Base-by-base conservation (phyloP, 2,888 invertebrate species). In the Drosophila colorata region DNA sequence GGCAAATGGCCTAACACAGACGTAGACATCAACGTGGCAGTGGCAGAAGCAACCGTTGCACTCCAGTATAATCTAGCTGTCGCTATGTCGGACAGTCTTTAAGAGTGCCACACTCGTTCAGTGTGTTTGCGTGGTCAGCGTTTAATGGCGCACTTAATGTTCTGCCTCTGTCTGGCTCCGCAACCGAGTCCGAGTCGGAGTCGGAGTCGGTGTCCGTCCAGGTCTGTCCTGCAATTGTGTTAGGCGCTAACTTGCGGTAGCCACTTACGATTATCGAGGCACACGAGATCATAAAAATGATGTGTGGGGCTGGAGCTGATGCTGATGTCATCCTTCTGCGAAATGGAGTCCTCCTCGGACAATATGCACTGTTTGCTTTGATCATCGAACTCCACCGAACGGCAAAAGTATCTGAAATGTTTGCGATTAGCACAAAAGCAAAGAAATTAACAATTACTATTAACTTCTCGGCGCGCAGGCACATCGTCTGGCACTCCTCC, bases 281-380 rank as follows among this genome's bases (percentile, higher is more conserved):
- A 97, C 65, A 97, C 96, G 64, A 97, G 95, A 92, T 97, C 97
- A 90, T 97, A 97, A 91, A 97, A 96, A 90, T 97, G 96, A 92
- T 97, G 96, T 9, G 96, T 96, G 3, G 96, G 96, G 81, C 96
- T 96, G 82, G 95, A 96, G 91, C 96, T 96, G 35, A 96, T 95
- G 48, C 96, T 96, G 80, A 97, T 95, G 90, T 97, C 97, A 90
- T 97, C 97, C 90, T 97, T 96, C 91, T 97, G 97, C 0, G 97
- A 97, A 40, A 96, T 95, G 0, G 97, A 97, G 90, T 98, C 97
- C 92, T 98, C 98, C 92, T 97, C 97, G 0, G 97, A 97, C 41
- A 98, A 93, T n/a, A 97, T 96, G 87, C 98, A 98, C 85, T 96
- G 95, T 58, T 96, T 95, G 3, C 96, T 96, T 93, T 96, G 95